These are phyloP conservation scores for Aurelia aurita complex sp. Pacific DNA, from an alignment of 30 jellyfish, hydroid and myxozoan genomes.

Conservation along the genomic window DNA sequence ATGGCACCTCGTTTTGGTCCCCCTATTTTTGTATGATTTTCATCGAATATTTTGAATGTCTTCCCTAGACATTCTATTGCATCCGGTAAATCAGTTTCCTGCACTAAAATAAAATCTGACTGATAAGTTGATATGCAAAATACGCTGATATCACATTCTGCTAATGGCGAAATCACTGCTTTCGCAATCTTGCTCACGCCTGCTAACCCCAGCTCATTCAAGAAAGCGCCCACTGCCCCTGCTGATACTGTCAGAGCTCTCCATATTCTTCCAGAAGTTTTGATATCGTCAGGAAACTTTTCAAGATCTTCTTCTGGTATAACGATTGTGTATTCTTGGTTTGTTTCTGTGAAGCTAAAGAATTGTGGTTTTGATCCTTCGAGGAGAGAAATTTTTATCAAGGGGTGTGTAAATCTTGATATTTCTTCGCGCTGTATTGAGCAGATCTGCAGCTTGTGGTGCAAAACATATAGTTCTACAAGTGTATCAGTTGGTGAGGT, in stretches of 20 bases:
- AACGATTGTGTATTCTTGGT: conserved; percentile 37
- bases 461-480: conserved; percentile 63
- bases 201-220: conserved; percentile 74
- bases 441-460: conserved; percentile 59
- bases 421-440: conserved; percentile 40
- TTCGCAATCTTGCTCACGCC: conserved; percentile 97
- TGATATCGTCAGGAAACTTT: conserved; percentile 30
- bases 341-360: conserved; percentile 64
- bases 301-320: conserved; percentile 32
- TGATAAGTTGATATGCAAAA: conserved; percentile 97
- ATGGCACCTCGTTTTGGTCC: conserved; percentile 62
- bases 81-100: conserved; percentile 59
- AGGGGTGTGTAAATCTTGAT: conserved; percentile 46
- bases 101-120: conserved; percentile 95
- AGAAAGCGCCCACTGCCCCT: conserved; percentile 89
- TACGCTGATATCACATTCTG: conserved; percentile 92
- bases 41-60: conserved; percentile 87
- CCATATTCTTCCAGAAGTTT: conserved; percentile 83
- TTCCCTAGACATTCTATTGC: conserved; percentile 79
- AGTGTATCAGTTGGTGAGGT: conserved; percentile 91
- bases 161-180: conserved; percentile 93
- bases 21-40: conserved; percentile 73
- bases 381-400: conserved; percentile 38
- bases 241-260: conserved; percentile 96
- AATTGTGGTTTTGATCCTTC: conserved; percentile 56